Evolutionary conservation across 2,797 vertebrate genomes (phyloP).

Genomic region (Sparidentex hasta): DNA sequence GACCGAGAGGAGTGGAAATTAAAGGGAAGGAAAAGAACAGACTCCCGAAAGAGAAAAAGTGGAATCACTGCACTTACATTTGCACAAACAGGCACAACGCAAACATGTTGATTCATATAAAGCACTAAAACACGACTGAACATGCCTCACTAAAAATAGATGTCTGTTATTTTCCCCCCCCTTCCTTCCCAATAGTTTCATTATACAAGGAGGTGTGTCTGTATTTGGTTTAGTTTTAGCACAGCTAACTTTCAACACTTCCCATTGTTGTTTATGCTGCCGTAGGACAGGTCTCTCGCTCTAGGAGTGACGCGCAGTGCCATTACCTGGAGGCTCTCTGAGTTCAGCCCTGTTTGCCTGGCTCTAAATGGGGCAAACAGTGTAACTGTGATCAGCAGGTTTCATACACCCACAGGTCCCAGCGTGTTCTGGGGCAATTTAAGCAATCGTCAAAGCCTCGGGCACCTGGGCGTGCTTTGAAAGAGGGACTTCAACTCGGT

Average conservation of each 20-base stretch:
- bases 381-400: constrained; percentile 34
- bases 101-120: constrained; percentile 68
- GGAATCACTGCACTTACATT: constrained; percentile 46
- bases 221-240: constrained; percentile 66
- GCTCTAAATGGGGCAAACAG: constrained; percentile 29
- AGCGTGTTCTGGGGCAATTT: constrained; percentile 69
- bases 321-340: constrained; percentile 38
- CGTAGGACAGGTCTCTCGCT: constrained; percentile 48
- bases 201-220: constrained; percentile 66
- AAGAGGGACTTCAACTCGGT: constrained; percentile 43
- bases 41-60: constrained; percentile 14
- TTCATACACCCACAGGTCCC: constrained; percentile 65
- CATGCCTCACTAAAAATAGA: constrained; percentile 82
- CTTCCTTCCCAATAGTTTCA: constrained; percentile 46
- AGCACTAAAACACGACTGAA: constrained; percentile 63
- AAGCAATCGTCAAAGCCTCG: constrained; percentile 63
- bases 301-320: constrained; percentile 29
- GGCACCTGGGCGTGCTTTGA: constrained; percentile 70
- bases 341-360: constrained; percentile 42
- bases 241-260: constrained; percentile 69
- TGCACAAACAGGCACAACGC: constrained; percentile 55
- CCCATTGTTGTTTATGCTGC: constrained; percentile 69
- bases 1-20: constrained; percentile 7
- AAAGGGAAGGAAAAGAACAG: constrained; percentile 21
- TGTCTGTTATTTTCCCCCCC: neutral